phyloP scores from a whole-genome alignment of 2,888 invertebrate genomes.

The Apodemia mormo region DNA sequence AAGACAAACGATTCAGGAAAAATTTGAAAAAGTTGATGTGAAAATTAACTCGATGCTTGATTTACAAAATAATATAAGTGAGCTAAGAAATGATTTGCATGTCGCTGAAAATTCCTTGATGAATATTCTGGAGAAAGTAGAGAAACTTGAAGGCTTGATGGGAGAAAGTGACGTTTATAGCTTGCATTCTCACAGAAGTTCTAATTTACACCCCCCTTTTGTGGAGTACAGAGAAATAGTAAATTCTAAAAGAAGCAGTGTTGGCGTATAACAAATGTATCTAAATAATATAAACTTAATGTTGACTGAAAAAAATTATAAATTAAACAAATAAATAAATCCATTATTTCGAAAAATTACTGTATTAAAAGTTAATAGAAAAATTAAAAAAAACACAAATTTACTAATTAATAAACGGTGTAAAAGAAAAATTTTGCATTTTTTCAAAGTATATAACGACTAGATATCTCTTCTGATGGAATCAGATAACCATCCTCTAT shows the following conservation, averaged over 20 bases:
- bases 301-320: too few relatives aligned
- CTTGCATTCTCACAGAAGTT: conserved; percentile 42
- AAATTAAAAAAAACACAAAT: too few relatives aligned
- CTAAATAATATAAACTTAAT: too few relatives aligned
- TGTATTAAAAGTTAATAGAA: too few relatives aligned
- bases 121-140: conserved; percentile 48
- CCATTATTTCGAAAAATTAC: too few relatives aligned
- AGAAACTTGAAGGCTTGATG: conserved; percentile 47
- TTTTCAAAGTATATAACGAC: too few relatives aligned
- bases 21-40: conserved; percentile 52
- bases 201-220: not conserved
- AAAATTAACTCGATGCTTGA: conserved; percentile 60
- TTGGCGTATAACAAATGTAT: not conserved
- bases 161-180: conserved; percentile 40
- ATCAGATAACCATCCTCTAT: too few relatives aligned
- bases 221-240: not conserved
- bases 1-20: conserved; percentile 50
- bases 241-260: not conserved
- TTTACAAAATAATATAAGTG: conserved; percentile 50
- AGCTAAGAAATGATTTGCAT: conserved; percentile 49
- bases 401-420: too few relatives aligned
- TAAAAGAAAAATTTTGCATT: too few relatives aligned
- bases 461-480: too few relatives aligned
- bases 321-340: too few relatives aligned
- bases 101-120: conserved; percentile 45